Conservation (phyloP, 2,113 vertebrate genomes). For the Oncorhynchus nerka region DNA sequence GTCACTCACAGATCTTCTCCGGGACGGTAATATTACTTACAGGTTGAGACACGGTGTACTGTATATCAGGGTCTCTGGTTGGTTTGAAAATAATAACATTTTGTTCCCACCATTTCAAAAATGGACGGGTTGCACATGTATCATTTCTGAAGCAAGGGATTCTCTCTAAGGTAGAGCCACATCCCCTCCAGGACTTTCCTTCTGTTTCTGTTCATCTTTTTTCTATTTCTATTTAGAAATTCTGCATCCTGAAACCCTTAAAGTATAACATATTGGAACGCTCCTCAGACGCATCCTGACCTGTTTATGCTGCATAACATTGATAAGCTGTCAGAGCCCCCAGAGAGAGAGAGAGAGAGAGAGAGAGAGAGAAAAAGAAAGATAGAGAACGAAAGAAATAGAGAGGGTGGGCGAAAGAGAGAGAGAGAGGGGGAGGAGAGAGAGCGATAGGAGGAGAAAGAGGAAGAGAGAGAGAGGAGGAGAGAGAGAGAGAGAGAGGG, state of each 20-base stretch:
- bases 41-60: slow-evolving; percentile 57
- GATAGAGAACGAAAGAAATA: accelerated
- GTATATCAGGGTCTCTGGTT: slow-evolving; percentile 64
- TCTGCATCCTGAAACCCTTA: slow-evolving; percentile 70
- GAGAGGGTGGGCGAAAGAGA: slow-evolving; percentile 11
- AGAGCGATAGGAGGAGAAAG: no score
- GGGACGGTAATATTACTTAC: slow-evolving; percentile 65
- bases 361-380: no score
- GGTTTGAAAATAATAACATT: slow-evolving; percentile 77
- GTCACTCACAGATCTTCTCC: slow-evolving; percentile 64
- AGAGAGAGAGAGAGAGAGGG: no score
- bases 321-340: slow-evolving; percentile 78
- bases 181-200: slow-evolving; percentile 67
- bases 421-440: no score
- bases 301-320: slow-evolving; percentile 78
- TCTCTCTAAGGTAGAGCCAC: slow-evolving; percentile 33
- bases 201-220: background rate
- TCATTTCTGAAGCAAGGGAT: slow-evolving; percentile 68
- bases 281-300: slow-evolving; percentile 73
- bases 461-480: no score
- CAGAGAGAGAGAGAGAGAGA: slow-evolving; percentile 34
- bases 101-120: slow-evolving; percentile 69
- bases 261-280: slow-evolving; percentile 75
- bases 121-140: slow-evolving; percentile 68
- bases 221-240: slow-evolving; percentile 72